Percentiles rank a stretch among this genome's conserved stretches.
phyloP scores from a whole-genome alignment of 2,888 invertebrate species.

The Andrena fulva region DNA sequence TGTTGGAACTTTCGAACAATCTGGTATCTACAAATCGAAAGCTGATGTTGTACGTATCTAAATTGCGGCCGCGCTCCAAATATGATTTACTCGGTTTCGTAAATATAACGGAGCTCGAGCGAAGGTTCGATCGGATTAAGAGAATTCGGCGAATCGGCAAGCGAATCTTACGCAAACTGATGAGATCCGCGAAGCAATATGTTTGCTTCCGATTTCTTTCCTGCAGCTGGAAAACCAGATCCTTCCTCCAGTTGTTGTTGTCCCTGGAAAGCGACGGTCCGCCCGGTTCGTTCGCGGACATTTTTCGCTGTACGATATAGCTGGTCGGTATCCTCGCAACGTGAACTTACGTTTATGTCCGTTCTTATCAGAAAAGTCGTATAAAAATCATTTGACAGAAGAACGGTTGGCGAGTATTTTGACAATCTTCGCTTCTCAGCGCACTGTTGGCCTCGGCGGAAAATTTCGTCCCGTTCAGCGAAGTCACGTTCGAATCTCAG shows the following conservation, averaged over 20 bases:
- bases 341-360: slow-evolving; percentile 31
- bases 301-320: slow-evolving; percentile 61
- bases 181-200: slow-evolving; percentile 91
- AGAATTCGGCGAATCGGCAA: not conserved
- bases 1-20: slow-evolving; percentile 93
- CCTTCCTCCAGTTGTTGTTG: slow-evolving; percentile 88
- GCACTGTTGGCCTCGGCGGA: slow-evolving; percentile 10
- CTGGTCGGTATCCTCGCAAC: slow-evolving; percentile 23
- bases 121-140: not conserved
- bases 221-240: slow-evolving; percentile 89
- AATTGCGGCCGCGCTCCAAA: not conserved
- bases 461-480: slow-evolving; percentile 18
- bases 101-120: not conserved
- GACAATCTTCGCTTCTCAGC: slow-evolving; percentile 46
- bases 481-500: slow-evolving; percentile 38
- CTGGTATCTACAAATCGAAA: slow-evolving; percentile 90
- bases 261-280: slow-evolving; percentile 76
- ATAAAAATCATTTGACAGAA: slow-evolving; percentile 51
- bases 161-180: slow-evolving; percentile 90
- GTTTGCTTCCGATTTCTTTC: slow-evolving; percentile 92
- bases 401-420: slow-evolving; percentile 39
- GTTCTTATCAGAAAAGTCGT: slow-evolving; percentile 57
- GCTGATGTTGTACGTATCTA: not conserved
- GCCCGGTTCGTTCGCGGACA: slow-evolving; percentile 77
- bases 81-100: not conserved